Conservation (phyloP, 2,888 invertebrate genomes). For the Sturmia bella region DNA sequence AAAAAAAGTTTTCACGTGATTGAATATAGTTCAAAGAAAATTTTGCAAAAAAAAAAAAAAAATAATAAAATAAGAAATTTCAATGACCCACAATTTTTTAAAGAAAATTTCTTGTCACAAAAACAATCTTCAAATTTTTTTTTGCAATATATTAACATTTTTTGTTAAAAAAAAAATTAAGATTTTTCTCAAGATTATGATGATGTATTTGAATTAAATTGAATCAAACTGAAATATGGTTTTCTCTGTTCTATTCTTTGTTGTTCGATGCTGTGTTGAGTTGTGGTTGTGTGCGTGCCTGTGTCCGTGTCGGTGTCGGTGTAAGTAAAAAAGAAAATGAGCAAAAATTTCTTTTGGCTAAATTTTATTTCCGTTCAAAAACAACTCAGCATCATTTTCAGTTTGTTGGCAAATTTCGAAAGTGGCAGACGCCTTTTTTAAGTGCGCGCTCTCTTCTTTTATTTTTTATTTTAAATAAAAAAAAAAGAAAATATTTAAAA, state of each 20-base stretch:
- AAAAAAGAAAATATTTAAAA: conserved; percentile 56
- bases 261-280: conserved; percentile 6
- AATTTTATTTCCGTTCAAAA: conserved; percentile 71
- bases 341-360: conserved; percentile 51
- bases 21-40: too few species aligned
- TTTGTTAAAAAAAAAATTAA: too few species aligned
- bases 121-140: too few species aligned
- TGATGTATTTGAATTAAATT: too few species aligned
- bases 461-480: conserved; percentile 64
- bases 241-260: conserved; percentile 13
- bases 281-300: conserved; percentile 5
- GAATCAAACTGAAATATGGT: neutral
- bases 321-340: conserved; percentile 34
- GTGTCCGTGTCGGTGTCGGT: conserved; percentile 16
- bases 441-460: conserved; percentile 70
- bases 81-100: too few species aligned
- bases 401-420: conserved; percentile 79
- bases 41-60: too few species aligned
- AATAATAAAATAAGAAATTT: too few species aligned
- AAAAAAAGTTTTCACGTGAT: too few species aligned
- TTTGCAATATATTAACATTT: too few species aligned
- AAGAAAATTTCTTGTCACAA: too few species aligned
- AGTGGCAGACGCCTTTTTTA: conserved; percentile 75
- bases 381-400: conserved; percentile 72
- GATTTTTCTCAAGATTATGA: too few species aligned